Percentiles rank a stretch among this genome's conserved stretches.
Conservation (phyloP, 1,140 invertebrate genomes). For the Neocloeon triangulifer region DNA sequence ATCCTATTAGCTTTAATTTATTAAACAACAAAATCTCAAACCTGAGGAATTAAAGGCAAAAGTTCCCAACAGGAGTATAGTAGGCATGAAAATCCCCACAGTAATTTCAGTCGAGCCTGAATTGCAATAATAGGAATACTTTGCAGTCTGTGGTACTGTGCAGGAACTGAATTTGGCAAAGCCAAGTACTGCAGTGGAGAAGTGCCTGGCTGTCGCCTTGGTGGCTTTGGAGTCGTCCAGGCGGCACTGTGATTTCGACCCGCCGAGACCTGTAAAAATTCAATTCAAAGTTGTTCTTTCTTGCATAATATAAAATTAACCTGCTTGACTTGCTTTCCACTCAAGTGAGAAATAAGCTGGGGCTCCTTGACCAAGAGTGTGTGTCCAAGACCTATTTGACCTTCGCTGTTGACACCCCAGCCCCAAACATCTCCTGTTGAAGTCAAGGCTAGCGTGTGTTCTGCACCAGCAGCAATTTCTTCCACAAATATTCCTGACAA, state of each 20-base stretch:
- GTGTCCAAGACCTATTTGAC: conserved; percentile 34
- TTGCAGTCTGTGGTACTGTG: conserved; percentile 30
- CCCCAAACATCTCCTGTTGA: conserved; percentile 31
- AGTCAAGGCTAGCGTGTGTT: conserved; percentile 35
- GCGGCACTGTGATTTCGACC: conserved; percentile 38
- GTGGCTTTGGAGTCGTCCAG: conserved; percentile 31
- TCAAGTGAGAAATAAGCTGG: conserved; percentile 24
- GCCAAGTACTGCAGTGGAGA: conserved; percentile 26
- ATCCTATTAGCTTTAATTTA: conserved; percentile 7
- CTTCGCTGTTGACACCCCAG: conserved; percentile 40
- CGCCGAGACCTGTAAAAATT: conserved; percentile 23
- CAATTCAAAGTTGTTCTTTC: background rate
- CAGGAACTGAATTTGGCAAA: conserved; percentile 25
- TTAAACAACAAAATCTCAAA: conserved; percentile 8
- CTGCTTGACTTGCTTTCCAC: conserved; percentile 31
- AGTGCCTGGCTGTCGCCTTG: conserved; percentile 20
- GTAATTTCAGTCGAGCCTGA: conserved; percentile 26
- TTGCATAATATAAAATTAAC: conserved; percentile 12
- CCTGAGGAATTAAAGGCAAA: conserved; percentile 24
- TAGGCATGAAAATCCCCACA: conserved; percentile 37
- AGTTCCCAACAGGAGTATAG: conserved; percentile 37
- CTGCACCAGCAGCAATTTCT: conserved; percentile 35
- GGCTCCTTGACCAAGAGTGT: conserved; percentile 28
- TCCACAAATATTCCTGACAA: conserved; percentile 25
- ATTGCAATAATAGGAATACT: conserved; percentile 24